Evolutionary conservation across 1,140 invertebrate species (phyloP).

Genomic region (Drosophila sturtevanti): DNA sequence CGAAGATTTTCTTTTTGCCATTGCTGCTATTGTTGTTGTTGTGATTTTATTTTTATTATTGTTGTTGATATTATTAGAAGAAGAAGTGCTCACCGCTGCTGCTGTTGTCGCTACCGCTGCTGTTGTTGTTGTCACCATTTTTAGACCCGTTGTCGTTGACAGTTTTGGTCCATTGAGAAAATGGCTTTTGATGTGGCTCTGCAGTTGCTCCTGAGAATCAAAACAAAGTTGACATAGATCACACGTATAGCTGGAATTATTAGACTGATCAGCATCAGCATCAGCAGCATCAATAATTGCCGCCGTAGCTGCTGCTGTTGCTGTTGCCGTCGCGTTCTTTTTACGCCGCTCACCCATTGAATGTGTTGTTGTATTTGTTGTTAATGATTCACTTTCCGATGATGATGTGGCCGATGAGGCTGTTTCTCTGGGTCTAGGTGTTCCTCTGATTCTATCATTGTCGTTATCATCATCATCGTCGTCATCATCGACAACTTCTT

Average conservation of each 20-base stretch:
- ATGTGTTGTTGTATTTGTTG: slow-evolving; percentile 56
- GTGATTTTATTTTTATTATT: slow-evolving; percentile 4
- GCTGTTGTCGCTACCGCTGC: background rate
- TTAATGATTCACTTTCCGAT: slow-evolving; percentile 62
- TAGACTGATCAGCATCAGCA: slow-evolving; percentile 46
- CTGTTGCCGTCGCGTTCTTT: slow-evolving; percentile 30
- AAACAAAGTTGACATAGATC: slow-evolving; percentile 82
- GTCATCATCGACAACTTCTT: slow-evolving; percentile 16
- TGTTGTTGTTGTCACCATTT: background rate
- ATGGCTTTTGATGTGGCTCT: slow-evolving; percentile 80
- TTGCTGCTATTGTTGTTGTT: slow-evolving; percentile 17
- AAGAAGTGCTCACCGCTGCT: background rate
- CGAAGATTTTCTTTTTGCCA: background rate
- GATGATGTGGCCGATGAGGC: slow-evolving; percentile 45
- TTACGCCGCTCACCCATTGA: slow-evolving; percentile 75
- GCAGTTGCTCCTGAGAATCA: slow-evolving; percentile 76
- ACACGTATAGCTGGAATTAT: slow-evolving; percentile 73
- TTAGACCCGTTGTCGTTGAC: slow-evolving; percentile 1
- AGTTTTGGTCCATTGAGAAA: slow-evolving; percentile 74
- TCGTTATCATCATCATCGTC: slow-evolving; percentile 12
- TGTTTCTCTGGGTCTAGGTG: slow-evolving; percentile 8
- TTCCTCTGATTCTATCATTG: slow-evolving; percentile 19
- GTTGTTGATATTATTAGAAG: slow-evolving; percentile 2
- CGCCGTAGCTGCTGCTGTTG: slow-evolving; percentile 23
- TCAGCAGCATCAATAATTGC: slow-evolving; percentile 37